Base-by-base conservation (phyloP, 1,140 invertebrate genomes). In the Aphis gossypii region DNA sequence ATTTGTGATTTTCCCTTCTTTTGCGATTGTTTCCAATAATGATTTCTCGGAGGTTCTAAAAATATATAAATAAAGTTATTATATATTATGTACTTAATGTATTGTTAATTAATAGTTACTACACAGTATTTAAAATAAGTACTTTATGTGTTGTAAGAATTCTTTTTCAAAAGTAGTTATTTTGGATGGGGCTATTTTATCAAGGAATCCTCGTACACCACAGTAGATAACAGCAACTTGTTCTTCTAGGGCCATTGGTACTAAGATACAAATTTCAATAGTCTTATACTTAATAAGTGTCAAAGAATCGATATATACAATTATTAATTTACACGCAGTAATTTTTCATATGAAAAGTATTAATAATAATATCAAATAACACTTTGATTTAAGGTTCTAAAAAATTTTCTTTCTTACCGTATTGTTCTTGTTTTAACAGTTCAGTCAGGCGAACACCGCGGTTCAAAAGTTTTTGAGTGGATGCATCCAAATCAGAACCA, bases 171-270 rank as follows among this genome's bases (percentile, higher is more conserved):
- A 99, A 94, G 97, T 96, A 94, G 99, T 99, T 96, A 99, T 99
- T 96, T 98, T 99, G 86, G 97, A 95, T 95, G 99, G 99, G 96
- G 99, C 99, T 95, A 99, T 95, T 96, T 99, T 99, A 96, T 99
- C 99, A 94, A 99, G 96, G 95, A 99, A 97, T 95, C 99, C 99
- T 95, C 99, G 97, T 94, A 99, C 99, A 97, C 99, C 99, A 95
- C 99, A 99, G 96, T 99, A 99, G 96, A 99, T 99, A 94, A 99
- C 98, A 94, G 98, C 98, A 94, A 99, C 98, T 96, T 99, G 99
- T 95, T 99, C 99, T 96, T 99, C 99, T 97, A 99, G 99, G 94
- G 99, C 98, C 99, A 99, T 99, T 94, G 99, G 99, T 94, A 99
- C 98, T 97, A 94, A 30, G 1, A 38, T n/a, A 87, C 44, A 87